These are phyloP conservation scores for Hiodon alosoides DNA, from an alignment of 2,113 vertebrate species.

Conservation along the genomic window DNA sequence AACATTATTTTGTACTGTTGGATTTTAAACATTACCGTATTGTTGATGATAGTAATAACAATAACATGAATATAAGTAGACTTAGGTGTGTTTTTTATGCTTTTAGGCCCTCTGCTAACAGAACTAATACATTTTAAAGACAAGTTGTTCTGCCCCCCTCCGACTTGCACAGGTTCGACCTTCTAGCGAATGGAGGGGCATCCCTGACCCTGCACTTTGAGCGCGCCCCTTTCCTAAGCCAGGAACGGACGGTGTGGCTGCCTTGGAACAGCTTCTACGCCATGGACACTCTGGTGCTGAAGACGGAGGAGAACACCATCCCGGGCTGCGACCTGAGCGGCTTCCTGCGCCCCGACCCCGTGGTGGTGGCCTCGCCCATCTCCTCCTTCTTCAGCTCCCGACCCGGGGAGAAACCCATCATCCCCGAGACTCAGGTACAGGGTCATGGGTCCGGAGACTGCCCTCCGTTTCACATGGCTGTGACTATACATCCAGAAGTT, in stretches of 20 bases:
- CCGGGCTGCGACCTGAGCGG: constrained; percentile 96
- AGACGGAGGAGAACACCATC: constrained; percentile 98
- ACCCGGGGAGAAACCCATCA: constrained; percentile 83
- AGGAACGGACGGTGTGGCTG: constrained; percentile 94
- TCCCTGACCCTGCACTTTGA: constrained; percentile 93
- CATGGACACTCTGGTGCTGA: constrained; percentile 96
- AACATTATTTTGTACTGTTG: too few species aligned
- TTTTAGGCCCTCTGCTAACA: neutral
- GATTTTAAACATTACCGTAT: too few species aligned
- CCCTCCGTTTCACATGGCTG: neutral
- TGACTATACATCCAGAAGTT: too few species aligned
- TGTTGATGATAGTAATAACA: too few species aligned
- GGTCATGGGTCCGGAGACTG: constrained; percentile 7
- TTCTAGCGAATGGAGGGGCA: constrained; percentile 90
- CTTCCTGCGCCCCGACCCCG: constrained; percentile 88
- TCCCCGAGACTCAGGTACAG: constrained; percentile 95
- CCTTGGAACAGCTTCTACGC: constrained; percentile 97
- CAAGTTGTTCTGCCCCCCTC: neutral
- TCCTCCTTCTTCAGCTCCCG: constrained; percentile 95
- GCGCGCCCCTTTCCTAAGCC: constrained; percentile 91
- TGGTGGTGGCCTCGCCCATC: constrained; percentile 92
- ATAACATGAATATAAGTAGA: neutral
- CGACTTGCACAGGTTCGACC: constrained; percentile 77
- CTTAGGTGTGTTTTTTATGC: neutral
- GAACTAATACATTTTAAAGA: neutral